These are phyloP conservation scores for Beris morrisii DNA, from an alignment of 2,888 invertebrate species.

Conservation along the genomic window DNA sequence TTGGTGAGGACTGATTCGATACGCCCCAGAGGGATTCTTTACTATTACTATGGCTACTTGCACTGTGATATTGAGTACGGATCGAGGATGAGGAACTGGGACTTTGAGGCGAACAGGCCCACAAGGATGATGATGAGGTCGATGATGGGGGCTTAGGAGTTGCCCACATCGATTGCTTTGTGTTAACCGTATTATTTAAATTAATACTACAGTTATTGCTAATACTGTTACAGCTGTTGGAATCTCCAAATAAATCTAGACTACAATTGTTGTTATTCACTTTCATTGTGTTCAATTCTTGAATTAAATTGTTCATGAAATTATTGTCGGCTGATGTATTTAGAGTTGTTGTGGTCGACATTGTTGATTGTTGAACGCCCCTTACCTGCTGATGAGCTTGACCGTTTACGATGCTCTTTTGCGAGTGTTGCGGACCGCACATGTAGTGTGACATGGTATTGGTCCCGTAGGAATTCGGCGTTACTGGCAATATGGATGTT, in stretches of 20 bases:
- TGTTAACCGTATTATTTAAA: constrained; percentile 40
- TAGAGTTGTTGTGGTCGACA: constrained; percentile 24
- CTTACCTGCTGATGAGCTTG: constrained; percentile 28
- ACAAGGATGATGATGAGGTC: constrained; percentile 48
- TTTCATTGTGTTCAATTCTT: constrained; percentile 47
- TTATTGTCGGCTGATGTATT: constrained; percentile 40
- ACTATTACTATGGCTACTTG: constrained; percentile 51
- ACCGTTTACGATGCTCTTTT: constrained; percentile 39
- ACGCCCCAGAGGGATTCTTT: constrained; percentile 55
- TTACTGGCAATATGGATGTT: constrained; percentile 42
- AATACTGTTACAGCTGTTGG: constrained; percentile 42
- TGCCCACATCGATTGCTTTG: constrained; percentile 35
- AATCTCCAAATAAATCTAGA: constrained; percentile 42
- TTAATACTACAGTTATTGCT: constrained; percentile 38
- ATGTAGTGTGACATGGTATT: constrained; percentile 9
- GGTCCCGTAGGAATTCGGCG: constrained; percentile 41
- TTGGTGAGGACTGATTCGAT: constrained; percentile 51
- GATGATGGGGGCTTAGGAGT: constrained; percentile 1
- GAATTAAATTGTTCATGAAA: constrained; percentile 45
- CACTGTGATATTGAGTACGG: constrained; percentile 43
- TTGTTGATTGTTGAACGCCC: constrained; percentile 21
- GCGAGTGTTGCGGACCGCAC: constrained; percentile 43
- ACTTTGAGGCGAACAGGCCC: constrained; percentile 51
- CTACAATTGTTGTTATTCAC: constrained; percentile 45
- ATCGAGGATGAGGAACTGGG: constrained; percentile 47